These are phyloP conservation scores for Alcis repandata DNA, from an alignment of 2,888 invertebrate genomes.

Conservation along the genomic window DNA sequence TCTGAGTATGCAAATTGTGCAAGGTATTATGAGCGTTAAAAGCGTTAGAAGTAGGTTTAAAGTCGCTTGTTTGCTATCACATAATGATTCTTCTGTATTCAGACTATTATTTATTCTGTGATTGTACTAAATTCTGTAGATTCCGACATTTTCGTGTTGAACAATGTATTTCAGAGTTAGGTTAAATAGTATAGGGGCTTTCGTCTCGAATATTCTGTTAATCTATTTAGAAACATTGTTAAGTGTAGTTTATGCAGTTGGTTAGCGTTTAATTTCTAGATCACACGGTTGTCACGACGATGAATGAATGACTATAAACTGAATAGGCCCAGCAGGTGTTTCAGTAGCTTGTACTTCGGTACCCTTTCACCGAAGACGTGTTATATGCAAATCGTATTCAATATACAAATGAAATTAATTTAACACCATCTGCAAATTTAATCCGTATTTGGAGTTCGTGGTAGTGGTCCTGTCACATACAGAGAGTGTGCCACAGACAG, in stretches of 20 bases:
- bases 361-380: slow-evolving; percentile 34
- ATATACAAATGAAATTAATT: slow-evolving; percentile 27
- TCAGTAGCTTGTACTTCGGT: slow-evolving; percentile 14
- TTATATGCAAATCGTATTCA: slow-evolving; percentile 33
- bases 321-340: slow-evolving; percentile 23
- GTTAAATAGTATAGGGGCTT: slow-evolving; percentile 34
- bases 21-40: no score
- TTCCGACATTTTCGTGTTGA: slow-evolving; percentile 43
- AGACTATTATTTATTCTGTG: no score
- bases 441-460: slow-evolving; percentile 34
- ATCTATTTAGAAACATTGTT: slow-evolving; percentile 9
- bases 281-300: slow-evolving; percentile 5
- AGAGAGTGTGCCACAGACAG: slow-evolving; percentile 2
- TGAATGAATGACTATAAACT: slow-evolving; percentile 17
- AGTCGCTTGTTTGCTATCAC: no score
- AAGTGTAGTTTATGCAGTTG: background rate
- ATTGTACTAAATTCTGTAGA: slow-evolving; percentile 41
- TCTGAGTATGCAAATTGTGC: no score
- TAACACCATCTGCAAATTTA: slow-evolving; percentile 30
- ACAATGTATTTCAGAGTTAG: slow-evolving; percentile 37
- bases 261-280: slow-evolving; percentile 11
- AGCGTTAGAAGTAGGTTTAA: no score
- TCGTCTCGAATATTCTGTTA: slow-evolving; percentile 41
- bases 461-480: slow-evolving; percentile 29
- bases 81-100: no score